Percentiles rank a stretch among this genome's conserved stretches.
Conservation (phyloP, 2,797 vertebrate genomes). For the Sebastes variabilis region DNA sequence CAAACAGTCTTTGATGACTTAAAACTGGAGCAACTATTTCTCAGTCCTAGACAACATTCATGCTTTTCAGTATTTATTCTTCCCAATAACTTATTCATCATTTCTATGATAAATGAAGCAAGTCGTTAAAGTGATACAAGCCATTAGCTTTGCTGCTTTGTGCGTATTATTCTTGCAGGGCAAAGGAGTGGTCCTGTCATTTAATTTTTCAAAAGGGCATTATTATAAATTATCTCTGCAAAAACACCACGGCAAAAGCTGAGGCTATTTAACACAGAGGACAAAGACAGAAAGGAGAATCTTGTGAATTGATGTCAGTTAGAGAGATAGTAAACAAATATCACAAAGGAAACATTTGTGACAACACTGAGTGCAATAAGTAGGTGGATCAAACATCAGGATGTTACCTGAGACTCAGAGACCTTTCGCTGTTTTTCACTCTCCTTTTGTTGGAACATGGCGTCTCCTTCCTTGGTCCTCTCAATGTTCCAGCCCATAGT, state of each 20-base stretch:
- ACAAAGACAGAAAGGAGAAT: background rate
- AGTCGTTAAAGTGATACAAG: background rate
- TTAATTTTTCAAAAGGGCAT: background rate
- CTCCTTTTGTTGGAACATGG: slow-evolving; percentile 89
- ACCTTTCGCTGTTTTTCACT: slow-evolving; percentile 90
- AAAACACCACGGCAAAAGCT: background rate
- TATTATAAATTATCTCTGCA: background rate
- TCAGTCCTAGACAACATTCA: background rate
- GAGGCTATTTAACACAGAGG: background rate
- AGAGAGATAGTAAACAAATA: background rate
- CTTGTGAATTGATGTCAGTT: background rate
- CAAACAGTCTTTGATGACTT: background rate
- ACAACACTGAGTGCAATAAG: background rate
- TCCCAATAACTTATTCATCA: background rate
- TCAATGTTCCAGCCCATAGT: slow-evolving; percentile 94
- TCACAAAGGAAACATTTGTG: background rate
- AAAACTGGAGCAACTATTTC: background rate
- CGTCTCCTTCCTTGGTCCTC: slow-evolving; percentile 94
- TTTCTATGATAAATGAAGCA: background rate
- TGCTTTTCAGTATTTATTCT: background rate
- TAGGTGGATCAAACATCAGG: background rate
- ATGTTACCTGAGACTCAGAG: slow-evolving; percentile 87
- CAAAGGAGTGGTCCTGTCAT: background rate
- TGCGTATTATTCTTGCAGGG: background rate
- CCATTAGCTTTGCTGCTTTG: background rate